Evolutionary conservation across 2,113 vertebrate species (phyloP), one percentile per base, ranked within the genome.

Genomic region (Crotalus horridus): DNA sequence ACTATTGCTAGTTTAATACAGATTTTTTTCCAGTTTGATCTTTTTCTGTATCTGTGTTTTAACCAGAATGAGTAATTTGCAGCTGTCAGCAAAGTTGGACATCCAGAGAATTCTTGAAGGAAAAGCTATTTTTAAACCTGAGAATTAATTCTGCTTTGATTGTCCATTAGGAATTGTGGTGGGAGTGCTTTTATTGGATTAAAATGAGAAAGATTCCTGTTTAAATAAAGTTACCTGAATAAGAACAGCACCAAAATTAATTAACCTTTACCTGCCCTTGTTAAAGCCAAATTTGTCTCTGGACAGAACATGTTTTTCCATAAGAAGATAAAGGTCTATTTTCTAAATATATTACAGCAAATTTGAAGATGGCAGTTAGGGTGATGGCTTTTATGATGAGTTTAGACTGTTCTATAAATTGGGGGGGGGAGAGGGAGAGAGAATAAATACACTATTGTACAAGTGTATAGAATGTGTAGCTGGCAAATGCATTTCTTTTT

Each of bases 261-360:
- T 91, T 91, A 86, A 87, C 55, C 55, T 91, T 87, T 43, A 91
- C 8, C 33, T 51, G 81, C 39, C 90, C 90, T 87, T 91, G 39
- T 86, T 91, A 59, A 86, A 91, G 85, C 54, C 85, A 48, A 86
- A 59, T 86, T 91, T 91, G 90, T 86, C 54, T 91, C 55, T 86
- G 39, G 85, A 46, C 26, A n/a, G 90, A 91, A 86, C 9, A 39
- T 46, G 24, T 46, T 87, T 85, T 59, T 46, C 15, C 0, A 43
- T 29, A 86, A 59, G 81, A 91, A 91, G 90, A 85, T 86, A 86
- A 43, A 86, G 23, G 9, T 91, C 9, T 5, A 21, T 17, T 58
- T 91, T 59, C 33, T 43, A 81, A 43, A 43, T 43, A 81, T 87
- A 59, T 86, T 86, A 53, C 26, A 6, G 23, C 46, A 33, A 29